These are phyloP conservation scores for Tipula lateralis DNA, from an alignment of 2,888 invertebrate species.

Conservation along the genomic window DNA sequence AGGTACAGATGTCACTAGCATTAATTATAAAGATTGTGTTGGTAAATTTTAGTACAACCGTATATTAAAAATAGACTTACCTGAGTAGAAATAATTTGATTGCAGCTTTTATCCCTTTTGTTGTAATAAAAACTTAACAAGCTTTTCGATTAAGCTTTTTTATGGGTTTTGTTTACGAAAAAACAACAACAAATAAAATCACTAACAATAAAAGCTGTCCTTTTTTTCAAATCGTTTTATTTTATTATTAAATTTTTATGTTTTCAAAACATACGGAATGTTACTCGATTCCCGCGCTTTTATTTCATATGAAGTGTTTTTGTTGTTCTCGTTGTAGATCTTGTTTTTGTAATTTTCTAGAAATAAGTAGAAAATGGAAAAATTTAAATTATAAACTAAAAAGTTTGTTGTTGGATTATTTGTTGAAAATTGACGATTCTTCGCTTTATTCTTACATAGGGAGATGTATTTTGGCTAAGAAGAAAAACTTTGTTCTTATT, in stretches of 20 bases:
- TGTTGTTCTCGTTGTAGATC: neutral
- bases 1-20: neutral
- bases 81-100: neutral
- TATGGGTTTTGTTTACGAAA: neutral
- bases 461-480: neutral
- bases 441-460: neutral
- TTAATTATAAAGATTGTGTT: neutral
- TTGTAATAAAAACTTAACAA: neutral
- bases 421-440: neutral
- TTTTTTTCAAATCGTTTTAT: neutral
- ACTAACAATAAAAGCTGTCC: neutral
- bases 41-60: neutral
- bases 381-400: neutral
- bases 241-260: neutral
- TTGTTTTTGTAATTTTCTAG: neutral
- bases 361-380: neutral
- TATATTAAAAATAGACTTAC: neutral
- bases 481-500: neutral
- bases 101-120: neutral
- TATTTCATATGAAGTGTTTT: neutral
- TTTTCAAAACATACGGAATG: neutral
- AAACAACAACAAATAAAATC: neutral
- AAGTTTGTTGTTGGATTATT: neutral
- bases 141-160: neutral
- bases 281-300: neutral